Evolutionary conservation across 2,888 invertebrate genomes (phyloP).

Genomic region (Epinotia demarniana): DNA sequence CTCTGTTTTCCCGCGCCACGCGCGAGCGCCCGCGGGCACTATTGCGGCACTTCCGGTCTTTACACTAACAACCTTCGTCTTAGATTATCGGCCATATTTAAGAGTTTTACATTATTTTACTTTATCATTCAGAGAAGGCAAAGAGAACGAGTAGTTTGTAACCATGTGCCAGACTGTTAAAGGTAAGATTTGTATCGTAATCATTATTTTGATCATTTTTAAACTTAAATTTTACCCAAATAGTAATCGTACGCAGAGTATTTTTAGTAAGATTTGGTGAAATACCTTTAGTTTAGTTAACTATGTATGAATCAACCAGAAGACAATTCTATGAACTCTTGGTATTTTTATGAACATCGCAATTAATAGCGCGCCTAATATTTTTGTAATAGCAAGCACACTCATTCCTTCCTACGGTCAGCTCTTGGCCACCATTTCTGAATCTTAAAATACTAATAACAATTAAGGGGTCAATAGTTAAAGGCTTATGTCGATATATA

Average conservation of each 20-base stretch:
- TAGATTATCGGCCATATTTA: conserved; percentile 66
- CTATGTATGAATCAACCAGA: background rate
- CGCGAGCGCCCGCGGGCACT: conserved; percentile 58
- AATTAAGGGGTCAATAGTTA: too few relatives aligned
- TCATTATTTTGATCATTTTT: background rate
- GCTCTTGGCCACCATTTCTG: too few relatives aligned
- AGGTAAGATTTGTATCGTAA: conserved; percentile 54
- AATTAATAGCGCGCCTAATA: background rate
- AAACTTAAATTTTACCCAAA: background rate
- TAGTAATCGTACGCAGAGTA: too few relatives aligned
- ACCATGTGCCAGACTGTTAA: conserved; percentile 65
- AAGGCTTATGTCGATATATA: too few relatives aligned
- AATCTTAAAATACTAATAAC: too few relatives aligned
- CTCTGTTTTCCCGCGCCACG: conserved; percentile 58
- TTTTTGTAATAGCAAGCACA: background rate
- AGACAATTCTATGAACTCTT: background rate
- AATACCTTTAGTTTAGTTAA: too few relatives aligned
- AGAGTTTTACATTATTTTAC: conserved; percentile 67
- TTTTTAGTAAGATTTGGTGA: too few relatives aligned
- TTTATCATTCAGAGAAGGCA: conserved; percentile 63
- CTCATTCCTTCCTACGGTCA: background rate
- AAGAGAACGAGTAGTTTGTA: conserved; percentile 53
- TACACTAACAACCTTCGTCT: conserved; percentile 58
- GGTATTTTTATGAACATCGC: background rate
- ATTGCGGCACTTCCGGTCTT: conserved; percentile 57